Evolutionary conservation across 2,797 vertebrate species (phyloP).

Genomic region (Pangasius mekongensis): DNA sequence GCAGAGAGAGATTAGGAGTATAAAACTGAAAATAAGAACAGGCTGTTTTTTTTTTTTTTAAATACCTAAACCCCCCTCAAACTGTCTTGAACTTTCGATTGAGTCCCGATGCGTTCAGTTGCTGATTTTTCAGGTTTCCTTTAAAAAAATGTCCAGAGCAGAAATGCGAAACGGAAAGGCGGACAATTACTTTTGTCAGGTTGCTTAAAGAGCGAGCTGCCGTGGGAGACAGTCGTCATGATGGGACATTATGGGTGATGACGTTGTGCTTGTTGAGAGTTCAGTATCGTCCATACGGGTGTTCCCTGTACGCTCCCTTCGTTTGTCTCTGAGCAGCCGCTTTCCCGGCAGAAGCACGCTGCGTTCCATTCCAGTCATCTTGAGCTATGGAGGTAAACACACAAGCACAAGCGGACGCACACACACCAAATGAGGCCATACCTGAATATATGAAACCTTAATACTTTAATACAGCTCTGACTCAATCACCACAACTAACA

Average conservation of each 20-base stretch:
- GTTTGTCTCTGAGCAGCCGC: slow-evolving; percentile 84
- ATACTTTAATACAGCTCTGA: not conserved
- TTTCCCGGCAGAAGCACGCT: slow-evolving; percentile 80
- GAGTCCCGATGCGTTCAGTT: slow-evolving; percentile 67
- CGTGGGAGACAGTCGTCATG: slow-evolving; percentile 91
- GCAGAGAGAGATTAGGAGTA: slow-evolving; percentile 65
- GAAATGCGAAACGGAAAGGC: slow-evolving; percentile 79
- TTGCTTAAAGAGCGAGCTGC: slow-evolving; percentile 95
- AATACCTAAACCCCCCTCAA: slow-evolving; percentile 75
- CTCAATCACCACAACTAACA: not conserved
- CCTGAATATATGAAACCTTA: not conserved
- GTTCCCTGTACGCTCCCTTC: slow-evolving; percentile 92
- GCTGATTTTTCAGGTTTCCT: slow-evolving; percentile 70
- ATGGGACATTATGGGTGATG: slow-evolving; percentile 81
- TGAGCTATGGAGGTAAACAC: slow-evolving; percentile 77
- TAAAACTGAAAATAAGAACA: slow-evolving; percentile 64
- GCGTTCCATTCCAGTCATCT: slow-evolving; percentile 95
- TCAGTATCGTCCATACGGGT: slow-evolving; percentile 96
- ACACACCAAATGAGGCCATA: not conserved
- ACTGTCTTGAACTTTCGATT: slow-evolving; percentile 63
- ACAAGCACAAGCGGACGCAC: not conserved
- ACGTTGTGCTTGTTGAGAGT: slow-evolving; percentile 74
- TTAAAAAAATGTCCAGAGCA: slow-evolving; percentile 79
- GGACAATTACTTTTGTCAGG: slow-evolving; percentile 99
- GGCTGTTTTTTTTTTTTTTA: slow-evolving; percentile 62